Percentiles rank a stretch among this genome's conserved stretches.
Evolutionary conservation across 2,113 vertebrate species (phyloP).

Genomic region (Eulemur rufifrons): DNA sequence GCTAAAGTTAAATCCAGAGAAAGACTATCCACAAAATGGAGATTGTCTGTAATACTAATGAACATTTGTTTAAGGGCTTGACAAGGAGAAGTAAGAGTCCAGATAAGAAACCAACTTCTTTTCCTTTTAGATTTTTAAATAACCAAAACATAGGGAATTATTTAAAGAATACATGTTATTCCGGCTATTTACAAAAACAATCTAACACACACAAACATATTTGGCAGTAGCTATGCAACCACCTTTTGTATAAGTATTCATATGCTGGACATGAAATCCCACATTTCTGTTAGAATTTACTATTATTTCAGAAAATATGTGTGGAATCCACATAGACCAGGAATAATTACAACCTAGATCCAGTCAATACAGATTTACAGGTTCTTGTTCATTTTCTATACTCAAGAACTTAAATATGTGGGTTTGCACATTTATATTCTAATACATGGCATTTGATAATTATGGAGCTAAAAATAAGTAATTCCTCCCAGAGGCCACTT

Average conservation of each 20-base stretch:
- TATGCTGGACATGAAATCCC: neutral
- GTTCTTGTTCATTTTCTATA: neutral
- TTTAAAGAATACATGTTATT: conserved; percentile 31
- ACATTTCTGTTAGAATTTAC: conserved; percentile 26
- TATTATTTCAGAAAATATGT: neutral
- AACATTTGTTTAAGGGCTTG: neutral
- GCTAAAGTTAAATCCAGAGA: neutral
- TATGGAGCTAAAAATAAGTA: neutral
- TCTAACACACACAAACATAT: neutral
- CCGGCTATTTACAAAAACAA: neutral
- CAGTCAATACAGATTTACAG: neutral
- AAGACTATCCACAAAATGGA: neutral
- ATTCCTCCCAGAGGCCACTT: neutral
- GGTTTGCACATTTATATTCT: neutral
- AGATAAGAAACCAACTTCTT: neutral
- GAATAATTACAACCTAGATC: neutral
- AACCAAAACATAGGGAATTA: neutral
- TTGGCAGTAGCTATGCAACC: neutral
- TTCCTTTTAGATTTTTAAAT: conserved; percentile 30
- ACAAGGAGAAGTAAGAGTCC: neutral
- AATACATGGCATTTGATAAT: neutral
- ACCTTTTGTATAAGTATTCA: neutral
- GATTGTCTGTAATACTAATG: neutral
- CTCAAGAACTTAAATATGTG: neutral
- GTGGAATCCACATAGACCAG: neutral